Conservation (phyloP, 2,113 vertebrate species). For the Cisticola juncidis region DNA sequence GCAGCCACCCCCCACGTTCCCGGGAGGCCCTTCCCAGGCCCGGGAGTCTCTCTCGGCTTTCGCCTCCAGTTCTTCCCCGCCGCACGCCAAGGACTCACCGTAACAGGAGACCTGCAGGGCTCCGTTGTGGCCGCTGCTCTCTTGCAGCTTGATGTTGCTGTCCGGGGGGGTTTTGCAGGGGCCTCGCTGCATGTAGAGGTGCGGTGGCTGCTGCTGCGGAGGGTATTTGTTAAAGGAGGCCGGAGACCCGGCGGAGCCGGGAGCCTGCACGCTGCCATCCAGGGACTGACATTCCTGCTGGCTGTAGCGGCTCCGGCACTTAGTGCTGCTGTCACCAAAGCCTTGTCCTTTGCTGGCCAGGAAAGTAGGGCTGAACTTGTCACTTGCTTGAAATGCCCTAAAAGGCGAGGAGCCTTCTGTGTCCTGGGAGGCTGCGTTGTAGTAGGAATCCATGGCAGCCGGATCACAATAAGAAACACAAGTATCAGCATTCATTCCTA, state of each 20-base stretch:
- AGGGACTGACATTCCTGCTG: constrained; percentile 88
- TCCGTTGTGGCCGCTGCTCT: constrained; percentile 84
- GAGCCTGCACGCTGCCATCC: constrained; percentile 76
- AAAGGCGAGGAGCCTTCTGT: constrained; percentile 90
- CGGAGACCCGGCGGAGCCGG: constrained; percentile 60
- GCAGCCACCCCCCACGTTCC: not conserved
- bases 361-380: constrained; percentile 93
- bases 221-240: constrained; percentile 91
- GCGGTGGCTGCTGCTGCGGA: constrained; percentile 36
- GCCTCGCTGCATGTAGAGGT: constrained; percentile 90
- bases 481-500: constrained; percentile 95
- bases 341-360: constrained; percentile 92
- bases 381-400: constrained; percentile 89
- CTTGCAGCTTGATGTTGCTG: constrained; percentile 86
- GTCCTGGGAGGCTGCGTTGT: constrained; percentile 87
- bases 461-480: constrained; percentile 95
- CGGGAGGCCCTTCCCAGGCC: not conserved
- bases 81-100: constrained; percentile 79
- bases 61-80: not conserved
- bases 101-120: constrained; percentile 86
- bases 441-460: constrained; percentile 98
- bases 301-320: constrained; percentile 79
- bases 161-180: constrained; percentile 90
- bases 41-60: not conserved
- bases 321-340: constrained; percentile 88